Percentiles rank a stretch among this genome's conserved stretches.
These are phyloP conservation scores for Eulemur macaco DNA, from an alignment of 2,113 vertebrate genomes.

Conservation along the genomic window DNA sequence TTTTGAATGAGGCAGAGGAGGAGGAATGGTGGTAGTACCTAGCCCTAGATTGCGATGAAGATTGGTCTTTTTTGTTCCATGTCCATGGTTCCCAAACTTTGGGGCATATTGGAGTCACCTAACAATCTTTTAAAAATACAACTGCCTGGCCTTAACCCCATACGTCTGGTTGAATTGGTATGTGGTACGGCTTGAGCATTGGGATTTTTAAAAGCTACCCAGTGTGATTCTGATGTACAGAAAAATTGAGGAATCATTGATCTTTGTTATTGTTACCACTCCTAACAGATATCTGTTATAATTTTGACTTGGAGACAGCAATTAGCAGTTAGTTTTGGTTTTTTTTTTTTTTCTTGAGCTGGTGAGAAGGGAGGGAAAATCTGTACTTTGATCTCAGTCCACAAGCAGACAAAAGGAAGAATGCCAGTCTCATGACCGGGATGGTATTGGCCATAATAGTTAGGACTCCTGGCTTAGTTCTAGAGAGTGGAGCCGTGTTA, in stretches of 20 bases:
- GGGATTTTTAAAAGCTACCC: neutral
- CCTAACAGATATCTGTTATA: neutral
- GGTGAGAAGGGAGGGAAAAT: neutral
- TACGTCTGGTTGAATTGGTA: neutral
- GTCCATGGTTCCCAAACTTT: neutral
- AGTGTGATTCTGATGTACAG: neutral
- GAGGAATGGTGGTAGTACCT: neutral
- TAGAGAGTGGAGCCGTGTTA: neutral
- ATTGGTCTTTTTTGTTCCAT: neutral
- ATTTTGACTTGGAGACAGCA: slow-evolving; percentile 22
- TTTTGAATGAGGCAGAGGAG: neutral
- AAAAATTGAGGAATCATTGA: neutral
- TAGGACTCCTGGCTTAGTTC: neutral
- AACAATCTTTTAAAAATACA: neutral
- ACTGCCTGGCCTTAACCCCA: neutral
- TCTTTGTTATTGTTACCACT: neutral
- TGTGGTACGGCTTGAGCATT: neutral
- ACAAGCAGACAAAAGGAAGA: neutral
- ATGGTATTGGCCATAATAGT: neutral
- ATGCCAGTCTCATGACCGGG: neutral
- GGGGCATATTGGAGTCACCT: neutral
- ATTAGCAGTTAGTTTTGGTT: neutral
- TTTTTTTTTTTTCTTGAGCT: neutral
- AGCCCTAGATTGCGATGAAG: neutral
- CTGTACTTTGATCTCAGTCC: neutral